Base-by-base conservation (phyloP, 2,888 invertebrate species). In the Shargacucullia verbasci region DNA sequence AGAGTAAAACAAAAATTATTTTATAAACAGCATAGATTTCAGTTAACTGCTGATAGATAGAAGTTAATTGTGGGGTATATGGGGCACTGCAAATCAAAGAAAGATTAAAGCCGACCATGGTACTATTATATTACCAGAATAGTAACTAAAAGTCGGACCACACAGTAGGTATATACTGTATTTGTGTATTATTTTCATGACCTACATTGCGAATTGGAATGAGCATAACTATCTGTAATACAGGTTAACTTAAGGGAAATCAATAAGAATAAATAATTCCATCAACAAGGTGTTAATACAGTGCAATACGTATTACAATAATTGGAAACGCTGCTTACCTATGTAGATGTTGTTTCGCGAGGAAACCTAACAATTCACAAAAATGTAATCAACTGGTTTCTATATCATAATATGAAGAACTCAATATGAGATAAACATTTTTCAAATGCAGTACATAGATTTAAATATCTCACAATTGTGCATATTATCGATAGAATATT, bases 401-500 rank as follows among this genome's bases (percentile, higher is more conserved):
- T 79, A 70, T 68, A 78, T 57, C 82, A 80, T 85, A 75, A 48
- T 79, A 79, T 49, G 39, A 73, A 72, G 61, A 43, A 66, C 78
- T 82, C 68, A 83, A 71, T 78, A 73, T 63, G 68, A 59, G 60
- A 73, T 63, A 72, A 72, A 65, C 73, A 80, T 63, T 14, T 73
- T 63, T 76, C 69, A 79, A 73, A 68, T 63, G 65, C 72, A 73
- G 73, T 74, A 66, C 46, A 72, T 68, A 75, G 65, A 54, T 70
- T 73, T 72, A 77, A 80, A 78, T 72, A 79, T 69, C 68, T 73
- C 64, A 80, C 70, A 82, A 81, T 79, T 81, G 73, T 72, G 76
- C 85, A 87, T 73, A 70, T 84, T 86, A 84, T 79, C 71, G 61
- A 80, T 84, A 82, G 52, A 83, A 83, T 85, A 82, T 73, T 76